Base-by-base conservation (phyloP, 2,888 invertebrate genomes). In the Pseudococcus viburni region DNA sequence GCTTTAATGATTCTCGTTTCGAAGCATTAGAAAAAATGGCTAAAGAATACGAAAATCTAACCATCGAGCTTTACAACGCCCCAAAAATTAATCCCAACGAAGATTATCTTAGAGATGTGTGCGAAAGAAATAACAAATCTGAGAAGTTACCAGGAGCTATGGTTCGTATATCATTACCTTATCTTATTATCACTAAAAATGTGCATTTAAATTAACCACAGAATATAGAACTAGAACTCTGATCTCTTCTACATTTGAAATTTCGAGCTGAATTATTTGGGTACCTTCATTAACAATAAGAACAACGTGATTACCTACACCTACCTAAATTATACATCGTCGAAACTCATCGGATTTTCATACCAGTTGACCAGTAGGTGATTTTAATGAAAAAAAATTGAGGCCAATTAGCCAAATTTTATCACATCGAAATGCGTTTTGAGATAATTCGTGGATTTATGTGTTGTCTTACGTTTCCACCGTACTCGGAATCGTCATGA, bases 101-200 rank as follows among this genome's bases (percentile, higher is more conserved):
- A 51, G 26, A 22, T 1, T 11, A 9, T 17, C 42, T 87, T 8
- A 19, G 19, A 9, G 77, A 87, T 51, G 39, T 51, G 55, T 87
- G 87, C 42, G 77, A 48, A 7, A 22, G 55, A 11, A 87, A 87
- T 17, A 83, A 51, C 12, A 59, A 83, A 80, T 80, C 51, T 51
- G 51, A 33, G 4, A n/a, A 48, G 80, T 0, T 80, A 80, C 33
- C 46, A 11, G 22, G 19, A 5, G 87, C 77, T 8, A 11, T 51
- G 87, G 87, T 87, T 59, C 55, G 85, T 85, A 59, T 48, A 39
- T 77, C 2, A 77, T 77, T 77, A 17, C 17, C 9, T 22, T 17
- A 12, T 8, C 17, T 11, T 22, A 68, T 46, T 46, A 12, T 46
- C 12, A 8, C 19, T 1, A 1, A 33, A 33, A 2, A 33, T 33